Base-by-base conservation (phyloP, 2,113 vertebrate species). In the Tetrao urogallus region DNA sequence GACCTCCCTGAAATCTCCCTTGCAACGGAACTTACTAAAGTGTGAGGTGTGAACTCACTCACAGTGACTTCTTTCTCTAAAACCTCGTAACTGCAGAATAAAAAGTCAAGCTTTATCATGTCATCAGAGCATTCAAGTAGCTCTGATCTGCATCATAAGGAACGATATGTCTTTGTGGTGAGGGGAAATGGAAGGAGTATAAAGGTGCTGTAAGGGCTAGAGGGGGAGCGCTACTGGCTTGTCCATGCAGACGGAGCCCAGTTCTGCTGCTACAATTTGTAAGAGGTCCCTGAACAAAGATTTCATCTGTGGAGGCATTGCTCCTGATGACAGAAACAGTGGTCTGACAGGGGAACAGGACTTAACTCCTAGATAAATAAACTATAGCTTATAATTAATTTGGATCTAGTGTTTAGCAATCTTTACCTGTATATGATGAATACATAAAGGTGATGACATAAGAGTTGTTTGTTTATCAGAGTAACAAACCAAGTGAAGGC, bases 1-100 rank as follows among this genome's bases (percentile, higher is more conserved):
- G 7, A 6, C 0, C 3, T 2, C 10, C 27, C 25, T 27, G 69
- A 67, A 60, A 61, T 20, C 1, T 1, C 1, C 7, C 28, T 66
- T 32, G 25, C 5, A 12, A 24, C 40, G 3, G 9, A 27, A 43
- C 48, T 77, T 47, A 21, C 18, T 52, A 32, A 65, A 74, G 6
- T 5, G 32, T 82, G 40, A 40, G 34, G 6, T 3, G 1, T 0
- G 0, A 66, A 66, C 3, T 10, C 6, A 57, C 18, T 32, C 56
- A 58, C 56, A 0, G 30, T 87, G 74, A 84, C 47, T 28, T 42
- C 0, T 78, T 11, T 7, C 4, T 61, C 5, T 48, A 54, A 66
- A 88, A 43, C 13, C 24, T 82, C 47, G 4, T 20, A 78, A 9
- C 0, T 61, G 8, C 16, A 32, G 25, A 13, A 25, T 15, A n/a